Percentiles rank a stretch among this genome's conserved stretches.
phyloP scores from a whole-genome alignment of 2,113 vertebrate species.

The Manacus vitellinus region DNA sequence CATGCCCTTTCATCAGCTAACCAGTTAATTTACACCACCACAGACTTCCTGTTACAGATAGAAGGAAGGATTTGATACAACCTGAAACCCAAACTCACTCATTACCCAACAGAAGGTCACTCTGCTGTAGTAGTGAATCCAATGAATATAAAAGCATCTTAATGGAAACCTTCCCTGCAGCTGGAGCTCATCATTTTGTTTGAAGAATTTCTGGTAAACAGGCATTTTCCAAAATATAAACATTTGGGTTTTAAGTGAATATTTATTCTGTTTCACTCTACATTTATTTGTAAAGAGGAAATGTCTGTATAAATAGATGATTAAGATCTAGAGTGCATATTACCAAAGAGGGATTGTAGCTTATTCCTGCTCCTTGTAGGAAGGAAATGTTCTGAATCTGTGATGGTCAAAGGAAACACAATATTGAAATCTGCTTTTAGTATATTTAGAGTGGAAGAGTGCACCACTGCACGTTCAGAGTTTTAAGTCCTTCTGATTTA shows the following conservation, averaged over 20 bases:
- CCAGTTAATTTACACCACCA: conserved; percentile 53
- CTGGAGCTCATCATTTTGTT: conserved; percentile 49
- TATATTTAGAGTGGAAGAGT: not conserved
- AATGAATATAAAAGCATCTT: conserved; percentile 23
- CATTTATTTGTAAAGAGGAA: conserved; percentile 61
- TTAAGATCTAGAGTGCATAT: conserved; percentile 25
- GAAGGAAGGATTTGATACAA: conserved; percentile 47
- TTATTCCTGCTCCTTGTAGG: not conserved
- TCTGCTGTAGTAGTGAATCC: not conserved
- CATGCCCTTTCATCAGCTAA: conserved; percentile 47
- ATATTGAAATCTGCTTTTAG: not conserved
- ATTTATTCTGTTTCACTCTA: conserved; percentile 38
- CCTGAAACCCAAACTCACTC: conserved; percentile 7
- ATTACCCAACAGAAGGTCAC: not conserved
- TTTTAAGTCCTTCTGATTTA: not conserved
- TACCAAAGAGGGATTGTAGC: not conserved
- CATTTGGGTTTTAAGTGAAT: conserved; percentile 34
- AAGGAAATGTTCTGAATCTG: conserved; percentile 19
- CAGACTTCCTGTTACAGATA: conserved; percentile 35
- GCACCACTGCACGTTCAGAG: not conserved
- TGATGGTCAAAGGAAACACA: not conserved
- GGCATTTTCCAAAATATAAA: conserved; percentile 50
- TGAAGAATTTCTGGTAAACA: conserved; percentile 60
- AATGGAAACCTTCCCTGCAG: conserved; percentile 47
- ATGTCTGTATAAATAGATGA: conserved; percentile 59